These are phyloP conservation scores for Apaloderma vittatum DNA, from an alignment of 2,113 vertebrate genomes.

Conservation along the genomic window DNA sequence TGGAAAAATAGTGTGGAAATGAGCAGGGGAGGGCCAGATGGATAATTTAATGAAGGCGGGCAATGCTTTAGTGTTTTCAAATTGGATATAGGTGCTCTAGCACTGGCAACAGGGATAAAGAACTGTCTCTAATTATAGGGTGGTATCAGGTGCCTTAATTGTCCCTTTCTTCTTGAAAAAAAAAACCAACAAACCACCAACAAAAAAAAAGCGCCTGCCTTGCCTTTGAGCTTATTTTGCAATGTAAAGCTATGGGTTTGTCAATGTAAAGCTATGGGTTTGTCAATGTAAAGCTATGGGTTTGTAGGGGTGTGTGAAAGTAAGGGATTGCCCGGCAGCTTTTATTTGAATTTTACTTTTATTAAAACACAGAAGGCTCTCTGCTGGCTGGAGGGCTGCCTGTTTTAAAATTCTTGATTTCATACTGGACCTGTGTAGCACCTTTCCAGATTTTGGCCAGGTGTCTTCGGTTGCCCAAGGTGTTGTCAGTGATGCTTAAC, in stretches of 20 bases:
- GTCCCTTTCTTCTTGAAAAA: conserved; percentile 42
- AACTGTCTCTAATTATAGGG: conserved; percentile 40
- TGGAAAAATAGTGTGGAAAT: conserved; percentile 5
- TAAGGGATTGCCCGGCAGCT: neutral
- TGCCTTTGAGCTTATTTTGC: neutral
- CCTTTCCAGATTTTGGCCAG: neutral
- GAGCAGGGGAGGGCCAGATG: neutral
- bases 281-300: neutral
- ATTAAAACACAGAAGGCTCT: neutral
- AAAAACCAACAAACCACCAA: neutral
- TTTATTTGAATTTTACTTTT: neutral
- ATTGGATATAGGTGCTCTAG: conserved; percentile 7
- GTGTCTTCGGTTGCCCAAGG: neutral
- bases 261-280: neutral
- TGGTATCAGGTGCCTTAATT: conserved; percentile 28
- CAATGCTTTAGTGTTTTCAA: neutral
- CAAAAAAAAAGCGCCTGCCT: neutral
- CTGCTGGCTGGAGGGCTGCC: neutral
- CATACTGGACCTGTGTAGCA: neutral
- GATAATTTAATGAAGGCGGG: conserved; percentile 15
- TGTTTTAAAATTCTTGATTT: neutral
- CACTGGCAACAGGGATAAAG: neutral
- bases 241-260: neutral
- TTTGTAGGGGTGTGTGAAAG: neutral
- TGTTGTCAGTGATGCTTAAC: neutral